These are phyloP conservation scores for Apotomis capreana DNA, from an alignment of 2,888 invertebrate genomes.

Conservation along the genomic window DNA sequence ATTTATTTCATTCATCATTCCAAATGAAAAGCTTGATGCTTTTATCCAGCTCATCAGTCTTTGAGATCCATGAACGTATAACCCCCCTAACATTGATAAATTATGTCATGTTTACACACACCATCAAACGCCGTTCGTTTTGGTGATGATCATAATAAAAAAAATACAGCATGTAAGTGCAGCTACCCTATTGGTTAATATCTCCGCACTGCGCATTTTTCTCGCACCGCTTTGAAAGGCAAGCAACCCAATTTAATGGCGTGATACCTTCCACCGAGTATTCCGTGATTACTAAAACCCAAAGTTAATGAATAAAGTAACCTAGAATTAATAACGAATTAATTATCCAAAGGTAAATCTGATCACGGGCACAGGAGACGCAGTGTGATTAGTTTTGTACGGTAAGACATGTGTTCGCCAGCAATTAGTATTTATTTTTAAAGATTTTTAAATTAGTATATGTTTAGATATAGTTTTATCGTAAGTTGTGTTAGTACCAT, in stretches of 20 bases:
- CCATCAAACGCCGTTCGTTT: too few species aligned
- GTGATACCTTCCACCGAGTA: conserved; percentile 2
- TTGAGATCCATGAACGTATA: too few species aligned
- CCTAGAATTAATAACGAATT: background rate
- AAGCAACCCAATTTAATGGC: background rate
- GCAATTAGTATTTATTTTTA: conserved; percentile 44
- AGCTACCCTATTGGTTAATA: too few species aligned
- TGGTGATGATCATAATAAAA: too few species aligned
- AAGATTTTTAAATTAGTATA: conserved; percentile 32
- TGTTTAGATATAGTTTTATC: conserved; percentile 41
- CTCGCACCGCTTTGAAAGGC: background rate
- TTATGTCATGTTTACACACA: too few species aligned
- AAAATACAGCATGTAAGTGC: too few species aligned
- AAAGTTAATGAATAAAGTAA: conserved; percentile 13
- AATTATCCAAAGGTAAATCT: conserved; percentile 7
- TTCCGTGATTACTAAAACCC: conserved; percentile 2
- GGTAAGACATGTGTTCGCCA: conserved; percentile 44
- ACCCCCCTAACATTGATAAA: too few species aligned
- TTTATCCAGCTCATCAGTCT: too few species aligned
- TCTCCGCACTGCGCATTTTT: background rate
- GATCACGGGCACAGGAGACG: conserved; percentile 24
- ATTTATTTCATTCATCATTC: too few species aligned
- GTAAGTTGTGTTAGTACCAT: conserved; percentile 42
- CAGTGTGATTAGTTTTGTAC: conserved; percentile 22
- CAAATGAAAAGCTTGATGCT: too few species aligned